Base-by-base conservation (phyloP, 2,797 vertebrate genomes). In the Coendou prehensilis region DNA sequence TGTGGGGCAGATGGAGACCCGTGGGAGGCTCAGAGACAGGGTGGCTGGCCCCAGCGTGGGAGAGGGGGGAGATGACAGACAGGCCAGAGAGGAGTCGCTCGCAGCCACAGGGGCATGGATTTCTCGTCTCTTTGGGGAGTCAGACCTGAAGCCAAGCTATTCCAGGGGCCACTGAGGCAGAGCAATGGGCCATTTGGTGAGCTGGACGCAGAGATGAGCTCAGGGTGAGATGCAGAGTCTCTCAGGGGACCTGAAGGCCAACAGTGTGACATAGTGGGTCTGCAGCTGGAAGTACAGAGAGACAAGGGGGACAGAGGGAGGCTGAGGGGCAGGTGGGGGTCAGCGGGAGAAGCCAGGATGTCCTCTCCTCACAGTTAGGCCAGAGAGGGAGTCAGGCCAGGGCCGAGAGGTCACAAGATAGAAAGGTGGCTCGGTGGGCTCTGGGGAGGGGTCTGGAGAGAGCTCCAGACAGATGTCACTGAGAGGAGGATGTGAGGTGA, bases 301-400 rank as follows among this genome's bases (percentile, higher is more conserved):
- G 52, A 75, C 56, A 56, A 30, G 2, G 1, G 59, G 41, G 61
- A 87, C 4, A 7, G 41, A 89, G 1, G 20, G 15, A 22, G 75
- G 47, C 2, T 28, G 17, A 11, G 30, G 30, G 30, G 50, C 1
- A 0, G 37, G 4, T 1, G 52, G n/a, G 1, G 0, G 30, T 45
- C 57, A 5, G 33, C 1, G 6, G 59, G 15, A 9, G n/a, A 59
- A 63, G 30, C 63, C 41, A 33, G 81, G 30, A 28, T 71, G 28
- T 33, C 37, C 4, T 22, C 15, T 33, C 37, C 4, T 22, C 15
- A 50, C 47, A 18, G 26, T 0, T 11, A 85, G 61, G 23, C 37
- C 61, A 45, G 86, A 75, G 56, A 69, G 50, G 45, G 18, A 28
- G 13, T 9, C 6, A 76, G 23, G 59, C 45, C 2, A 8, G 54